phyloP scores from a whole-genome alignment of 2,113 vertebrate genomes.

The Puffinus mauretanicus region DNA sequence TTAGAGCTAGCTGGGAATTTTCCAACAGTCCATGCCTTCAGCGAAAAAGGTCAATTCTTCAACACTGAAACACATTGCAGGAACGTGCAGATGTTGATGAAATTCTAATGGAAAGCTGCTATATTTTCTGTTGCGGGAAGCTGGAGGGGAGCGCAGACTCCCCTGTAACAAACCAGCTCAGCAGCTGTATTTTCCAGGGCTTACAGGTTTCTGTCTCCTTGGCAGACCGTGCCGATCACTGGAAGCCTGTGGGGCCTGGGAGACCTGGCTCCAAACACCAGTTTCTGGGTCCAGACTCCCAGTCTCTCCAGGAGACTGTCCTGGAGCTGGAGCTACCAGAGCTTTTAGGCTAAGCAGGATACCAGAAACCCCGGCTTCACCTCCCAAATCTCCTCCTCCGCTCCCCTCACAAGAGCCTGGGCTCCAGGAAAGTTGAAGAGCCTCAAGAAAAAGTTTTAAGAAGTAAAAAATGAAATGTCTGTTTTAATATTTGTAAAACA shows the following conservation, averaged over 20 bases:
- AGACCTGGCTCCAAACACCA: neutral
- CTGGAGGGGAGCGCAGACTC: neutral
- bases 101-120: neutral
- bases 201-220: neutral
- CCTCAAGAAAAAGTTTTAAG: neutral
- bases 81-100: neutral
- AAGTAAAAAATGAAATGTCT: neutral
- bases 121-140: neutral
- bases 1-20: neutral
- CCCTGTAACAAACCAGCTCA: neutral
- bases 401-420: neutral
- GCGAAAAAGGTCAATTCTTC: neutral
- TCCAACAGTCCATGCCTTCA: neutral
- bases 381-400: rapidly evolving
- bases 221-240: neutral
- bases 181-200: neutral
- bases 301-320: neutral
- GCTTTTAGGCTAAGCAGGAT: neutral
- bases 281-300: neutral
- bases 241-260: neutral
- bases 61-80: neutral
- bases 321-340: neutral
- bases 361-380: neutral
- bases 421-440: neutral
- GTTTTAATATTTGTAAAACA: neutral